A percentile compares a stretch with the other conserved stretches of the same genome.
Conservation (phyloP, 2,888 invertebrate genomes). For the Galerucella nymphaeae region DNA sequence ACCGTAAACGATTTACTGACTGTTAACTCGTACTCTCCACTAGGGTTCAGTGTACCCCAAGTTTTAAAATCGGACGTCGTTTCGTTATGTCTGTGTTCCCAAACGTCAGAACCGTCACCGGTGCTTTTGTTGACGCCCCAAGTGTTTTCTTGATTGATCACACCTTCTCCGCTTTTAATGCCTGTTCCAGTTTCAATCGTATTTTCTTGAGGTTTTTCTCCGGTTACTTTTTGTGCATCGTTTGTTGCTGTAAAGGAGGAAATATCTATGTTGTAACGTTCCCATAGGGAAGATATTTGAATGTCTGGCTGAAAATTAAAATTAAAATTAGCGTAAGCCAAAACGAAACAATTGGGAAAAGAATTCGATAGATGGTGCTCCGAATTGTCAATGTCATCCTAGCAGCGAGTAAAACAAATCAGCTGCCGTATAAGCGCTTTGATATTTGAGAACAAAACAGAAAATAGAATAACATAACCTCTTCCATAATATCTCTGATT, state of each 20-base stretch:
- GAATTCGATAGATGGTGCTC: too few relatives aligned
- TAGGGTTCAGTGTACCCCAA: conserved; percentile 35
- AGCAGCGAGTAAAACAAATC: too few relatives aligned
- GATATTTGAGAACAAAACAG: too few relatives aligned
- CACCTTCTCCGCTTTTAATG: conserved; percentile 42
- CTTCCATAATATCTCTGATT: too few relatives aligned
- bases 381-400: too few relatives aligned
- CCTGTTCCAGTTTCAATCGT: conserved; percentile 56
- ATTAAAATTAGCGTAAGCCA: too few relatives aligned
- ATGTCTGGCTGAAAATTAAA: conserved; percentile 55
- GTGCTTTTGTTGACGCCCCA: conserved; percentile 32
- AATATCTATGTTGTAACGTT: conserved; percentile 55
- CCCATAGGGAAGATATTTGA: conserved; percentile 62
- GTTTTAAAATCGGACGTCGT: conserved; percentile 15
- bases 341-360: too few relatives aligned
- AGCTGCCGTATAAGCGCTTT: too few relatives aligned
- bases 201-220: conserved; percentile 6
- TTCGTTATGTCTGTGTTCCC: conserved; percentile 43
- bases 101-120: conserved; percentile 45
- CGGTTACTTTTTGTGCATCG: conserved; percentile 24
- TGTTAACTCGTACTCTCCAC: conserved; percentile 37
- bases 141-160: conserved; percentile 31
- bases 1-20: conserved; percentile 31
- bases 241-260: conserved; percentile 33
- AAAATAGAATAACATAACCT: too few relatives aligned